phyloP scores from a whole-genome alignment of 2,797 vertebrate genomes.

The Smutsia temminckii region DNA sequence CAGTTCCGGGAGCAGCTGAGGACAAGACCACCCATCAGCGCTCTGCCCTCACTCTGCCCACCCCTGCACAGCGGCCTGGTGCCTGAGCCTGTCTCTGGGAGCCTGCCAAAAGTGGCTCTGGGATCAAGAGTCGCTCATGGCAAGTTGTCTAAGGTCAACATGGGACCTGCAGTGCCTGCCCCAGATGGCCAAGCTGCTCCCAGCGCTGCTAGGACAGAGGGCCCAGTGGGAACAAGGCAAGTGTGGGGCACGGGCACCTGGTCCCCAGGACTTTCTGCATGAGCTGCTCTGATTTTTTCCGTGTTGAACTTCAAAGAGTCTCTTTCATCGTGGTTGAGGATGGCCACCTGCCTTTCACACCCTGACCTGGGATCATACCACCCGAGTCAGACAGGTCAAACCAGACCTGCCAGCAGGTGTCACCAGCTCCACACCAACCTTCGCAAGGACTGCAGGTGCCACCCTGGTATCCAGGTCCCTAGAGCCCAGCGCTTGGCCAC shows the following conservation, averaged over 20 bases:
- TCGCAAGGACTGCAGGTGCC: neutral
- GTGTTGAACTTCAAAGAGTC: neutral
- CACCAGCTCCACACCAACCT: neutral
- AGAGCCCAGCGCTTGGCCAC: neutral
- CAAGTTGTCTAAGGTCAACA: neutral
- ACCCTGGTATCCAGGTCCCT: neutral
- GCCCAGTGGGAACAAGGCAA: neutral
- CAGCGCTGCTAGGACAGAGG: too few relatives aligned
- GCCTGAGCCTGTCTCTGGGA: neutral
- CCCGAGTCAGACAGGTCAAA: neutral
- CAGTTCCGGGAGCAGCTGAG: constrained; percentile 95
- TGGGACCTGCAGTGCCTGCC: rapidly evolving
- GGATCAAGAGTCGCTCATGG: neutral
- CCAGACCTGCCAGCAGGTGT: neutral
- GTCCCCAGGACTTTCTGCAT: neutral
- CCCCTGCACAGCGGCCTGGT: neutral
- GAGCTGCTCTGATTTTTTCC: neutral
- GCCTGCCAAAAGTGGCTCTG: neutral
- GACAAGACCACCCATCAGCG: constrained; percentile 28
- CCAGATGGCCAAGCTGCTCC: neutral
- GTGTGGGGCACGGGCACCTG: neutral
- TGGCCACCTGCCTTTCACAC: neutral
- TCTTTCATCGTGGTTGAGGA: neutral
- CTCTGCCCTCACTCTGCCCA: neutral
- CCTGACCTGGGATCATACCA: neutral